These are phyloP conservation scores for Pedionomus torquatus DNA, from an alignment of 2,113 vertebrate genomes.

Conservation along the genomic window DNA sequence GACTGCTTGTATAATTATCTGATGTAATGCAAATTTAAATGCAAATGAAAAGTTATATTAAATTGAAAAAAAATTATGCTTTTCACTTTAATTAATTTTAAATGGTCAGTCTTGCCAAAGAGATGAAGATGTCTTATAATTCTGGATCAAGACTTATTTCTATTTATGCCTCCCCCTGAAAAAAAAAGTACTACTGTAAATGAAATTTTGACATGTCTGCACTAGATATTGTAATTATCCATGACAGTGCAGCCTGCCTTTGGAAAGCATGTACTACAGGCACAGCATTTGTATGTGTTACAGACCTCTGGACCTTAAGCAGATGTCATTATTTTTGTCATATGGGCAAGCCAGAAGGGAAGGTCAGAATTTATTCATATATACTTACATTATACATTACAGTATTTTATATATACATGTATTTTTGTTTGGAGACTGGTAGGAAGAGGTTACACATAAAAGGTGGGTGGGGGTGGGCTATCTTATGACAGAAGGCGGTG, in stretches of 20 bases:
- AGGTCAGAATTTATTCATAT: background rate
- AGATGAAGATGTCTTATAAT: background rate
- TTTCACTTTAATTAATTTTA: background rate
- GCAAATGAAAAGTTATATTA: background rate
- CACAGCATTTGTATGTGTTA: background rate
- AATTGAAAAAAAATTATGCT: background rate
- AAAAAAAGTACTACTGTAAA: background rate
- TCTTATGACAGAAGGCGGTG: background rate
- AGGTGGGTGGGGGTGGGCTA: background rate
- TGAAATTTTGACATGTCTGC: background rate
- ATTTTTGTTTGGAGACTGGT: background rate
- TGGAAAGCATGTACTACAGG: background rate
- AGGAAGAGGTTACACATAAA: background rate
- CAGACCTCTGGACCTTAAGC: conserved; percentile 48
- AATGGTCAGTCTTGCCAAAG: background rate
- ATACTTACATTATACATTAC: background rate
- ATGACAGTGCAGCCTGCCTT: conserved; percentile 6
- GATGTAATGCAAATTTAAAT: background rate
- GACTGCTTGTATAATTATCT: background rate
- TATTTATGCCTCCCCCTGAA: background rate
- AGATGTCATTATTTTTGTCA: conserved; percentile 35
- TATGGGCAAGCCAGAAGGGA: conserved; percentile 33
- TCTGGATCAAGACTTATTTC: background rate
- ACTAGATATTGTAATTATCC: background rate
- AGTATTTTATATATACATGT: background rate